These are phyloP conservation scores for Bos taurus DNA, from an alignment of 2,113 vertebrate species.

Conservation along the genomic window DNA sequence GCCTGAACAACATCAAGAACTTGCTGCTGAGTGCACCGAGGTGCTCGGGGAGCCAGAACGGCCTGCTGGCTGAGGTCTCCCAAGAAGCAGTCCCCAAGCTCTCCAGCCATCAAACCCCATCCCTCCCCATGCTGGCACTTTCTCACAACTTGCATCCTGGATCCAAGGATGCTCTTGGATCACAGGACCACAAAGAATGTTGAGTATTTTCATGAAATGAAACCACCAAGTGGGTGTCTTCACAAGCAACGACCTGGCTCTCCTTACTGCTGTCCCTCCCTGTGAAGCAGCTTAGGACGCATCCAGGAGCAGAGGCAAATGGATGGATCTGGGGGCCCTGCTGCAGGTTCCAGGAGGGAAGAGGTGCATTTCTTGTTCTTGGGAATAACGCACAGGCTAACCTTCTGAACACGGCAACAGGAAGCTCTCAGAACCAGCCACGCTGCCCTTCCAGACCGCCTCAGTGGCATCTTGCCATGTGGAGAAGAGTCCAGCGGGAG, in stretches of 20 bases:
- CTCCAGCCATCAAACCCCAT: neutral
- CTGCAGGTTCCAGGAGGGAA: neutral
- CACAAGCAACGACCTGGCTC: neutral
- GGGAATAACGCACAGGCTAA: fast-evolving
- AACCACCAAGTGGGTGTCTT: neutral
- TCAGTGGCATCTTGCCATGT: fast-evolving
- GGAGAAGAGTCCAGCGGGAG: fast-evolving
- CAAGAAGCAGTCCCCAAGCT: fast-evolving
- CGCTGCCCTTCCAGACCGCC: neutral
- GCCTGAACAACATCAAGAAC: fast-evolving
- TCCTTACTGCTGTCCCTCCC: fast-evolving
- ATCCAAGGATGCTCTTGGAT: neutral
- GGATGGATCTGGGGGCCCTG: neutral
- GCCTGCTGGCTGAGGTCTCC: neutral
- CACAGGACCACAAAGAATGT: neutral
- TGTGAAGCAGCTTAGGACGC: neutral
- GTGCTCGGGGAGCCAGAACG: fast-evolving
- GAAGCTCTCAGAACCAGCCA: too few relatives aligned
- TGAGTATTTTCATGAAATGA: neutral
- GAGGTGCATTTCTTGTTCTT: neutral
- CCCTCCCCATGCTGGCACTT: fast-evolving
- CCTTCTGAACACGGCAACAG: fast-evolving
- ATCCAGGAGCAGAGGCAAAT: neutral
- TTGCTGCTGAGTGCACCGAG: fast-evolving
- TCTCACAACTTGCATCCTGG: neutral